Percentiles rank a stretch among this genome's conserved stretches.
Conservation (phyloP, 2,888 invertebrate genomes). For the Agrotis ipsilon region DNA sequence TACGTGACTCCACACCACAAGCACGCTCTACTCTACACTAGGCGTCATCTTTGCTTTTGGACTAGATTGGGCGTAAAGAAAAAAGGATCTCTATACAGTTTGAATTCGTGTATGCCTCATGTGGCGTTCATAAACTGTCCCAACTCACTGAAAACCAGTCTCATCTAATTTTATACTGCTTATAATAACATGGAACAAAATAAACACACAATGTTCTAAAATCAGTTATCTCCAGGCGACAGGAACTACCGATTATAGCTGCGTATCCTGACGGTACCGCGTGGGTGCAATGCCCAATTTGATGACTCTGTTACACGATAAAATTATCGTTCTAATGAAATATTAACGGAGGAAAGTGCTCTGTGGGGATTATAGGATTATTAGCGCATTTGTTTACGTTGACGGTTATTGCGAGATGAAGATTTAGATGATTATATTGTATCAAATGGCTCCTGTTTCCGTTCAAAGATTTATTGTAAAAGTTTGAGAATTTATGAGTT, state of each 20-base stretch:
- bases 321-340: constrained; percentile 44
- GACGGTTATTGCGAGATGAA: constrained; percentile 32
- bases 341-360: constrained; percentile 31
- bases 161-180: constrained; percentile 12
- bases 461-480: constrained; percentile 36
- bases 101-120: background rate
- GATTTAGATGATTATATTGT: constrained; percentile 30
- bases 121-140: background rate
- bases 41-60: too few species aligned
- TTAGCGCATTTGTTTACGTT: constrained; percentile 29
- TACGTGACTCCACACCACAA: too few species aligned
- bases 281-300: constrained; percentile 57
- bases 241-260: constrained; percentile 48
- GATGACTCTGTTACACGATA: constrained; percentile 40
- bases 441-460: constrained; percentile 25
- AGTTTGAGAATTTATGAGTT: constrained; percentile 24
- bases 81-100: background rate
- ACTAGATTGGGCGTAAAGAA: background rate
- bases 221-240: constrained; percentile 44
- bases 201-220: constrained; percentile 31
- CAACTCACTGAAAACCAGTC: background rate
- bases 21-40: too few species aligned
- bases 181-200: constrained; percentile 4
- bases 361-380: constrained; percentile 23
- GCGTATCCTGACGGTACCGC: constrained; percentile 44